phyloP scores from a whole-genome alignment of 2,113 vertebrate species.

The Sus scrofa region T2T-Sscrofa CM000817.6:139625501-139626000 shows the following conservation, averaged over 20 bases:
- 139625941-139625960: conserved; percentile 25
- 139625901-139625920: not conserved
- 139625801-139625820: not conserved
- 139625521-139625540: not conserved
- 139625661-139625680: conserved; percentile 10
- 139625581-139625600: not conserved
- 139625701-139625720: not conserved
- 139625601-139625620: conserved; percentile 29
- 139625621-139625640: not conserved
- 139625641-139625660: not conserved
- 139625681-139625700: not conserved
- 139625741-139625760: not conserved
- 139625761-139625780: not conserved
- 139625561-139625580: not conserved
- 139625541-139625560: not conserved
- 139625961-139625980: conserved; percentile 30
- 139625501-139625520: not conserved
- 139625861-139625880: not conserved
- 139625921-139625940: conserved; percentile 5
- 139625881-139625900: conserved; percentile 15
- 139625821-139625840: not conserved
- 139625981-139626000: too few species aligned
- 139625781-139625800: not conserved
- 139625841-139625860: not conserved
- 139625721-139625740: not conserved